A percentile compares a stretch with the other conserved stretches of the same genome.
Evolutionary conservation across 2,113 vertebrate genomes (phyloP).

Genomic region (Tyto alba): DNA sequence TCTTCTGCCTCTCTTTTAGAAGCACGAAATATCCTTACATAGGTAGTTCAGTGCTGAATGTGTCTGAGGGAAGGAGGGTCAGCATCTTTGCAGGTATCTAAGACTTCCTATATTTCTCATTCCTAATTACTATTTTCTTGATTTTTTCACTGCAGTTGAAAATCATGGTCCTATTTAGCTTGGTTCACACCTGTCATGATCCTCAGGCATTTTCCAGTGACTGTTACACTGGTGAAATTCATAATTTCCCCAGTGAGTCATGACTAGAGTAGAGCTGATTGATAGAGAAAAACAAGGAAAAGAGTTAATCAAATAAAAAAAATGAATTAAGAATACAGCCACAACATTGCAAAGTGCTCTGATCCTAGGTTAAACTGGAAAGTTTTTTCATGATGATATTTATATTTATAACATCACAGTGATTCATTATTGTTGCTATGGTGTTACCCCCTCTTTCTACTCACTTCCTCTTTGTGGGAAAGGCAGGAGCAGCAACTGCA

Average conservation of each 20-base stretch:
- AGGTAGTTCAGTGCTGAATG: background rate
- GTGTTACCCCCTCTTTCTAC: background rate
- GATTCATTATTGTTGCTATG: slow-evolving; percentile 4
- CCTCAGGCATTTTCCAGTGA: background rate
- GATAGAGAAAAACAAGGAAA: background rate
- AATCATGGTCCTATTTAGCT: background rate
- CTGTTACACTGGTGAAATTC: background rate
- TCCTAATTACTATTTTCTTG: background rate
- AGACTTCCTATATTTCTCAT: background rate
- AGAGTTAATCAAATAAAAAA: background rate
- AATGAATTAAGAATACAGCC: background rate
- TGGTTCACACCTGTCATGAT: background rate
- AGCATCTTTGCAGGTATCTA: background rate
- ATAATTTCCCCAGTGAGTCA: background rate
- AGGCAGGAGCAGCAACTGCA: background rate
- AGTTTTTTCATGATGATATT: background rate
- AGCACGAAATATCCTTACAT: background rate
- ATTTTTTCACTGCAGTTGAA: background rate
- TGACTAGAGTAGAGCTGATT: background rate
- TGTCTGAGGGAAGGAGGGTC: background rate
- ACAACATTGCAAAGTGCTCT: background rate
- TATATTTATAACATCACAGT: background rate
- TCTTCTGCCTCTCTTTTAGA: background rate
- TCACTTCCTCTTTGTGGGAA: background rate
- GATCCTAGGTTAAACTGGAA: background rate